Percentiles rank a stretch among this genome's conserved stretches.
Evolutionary conservation across 2,888 invertebrate genomes (phyloP).

Genomic region (Sarcophaga caerulescens): DNA sequence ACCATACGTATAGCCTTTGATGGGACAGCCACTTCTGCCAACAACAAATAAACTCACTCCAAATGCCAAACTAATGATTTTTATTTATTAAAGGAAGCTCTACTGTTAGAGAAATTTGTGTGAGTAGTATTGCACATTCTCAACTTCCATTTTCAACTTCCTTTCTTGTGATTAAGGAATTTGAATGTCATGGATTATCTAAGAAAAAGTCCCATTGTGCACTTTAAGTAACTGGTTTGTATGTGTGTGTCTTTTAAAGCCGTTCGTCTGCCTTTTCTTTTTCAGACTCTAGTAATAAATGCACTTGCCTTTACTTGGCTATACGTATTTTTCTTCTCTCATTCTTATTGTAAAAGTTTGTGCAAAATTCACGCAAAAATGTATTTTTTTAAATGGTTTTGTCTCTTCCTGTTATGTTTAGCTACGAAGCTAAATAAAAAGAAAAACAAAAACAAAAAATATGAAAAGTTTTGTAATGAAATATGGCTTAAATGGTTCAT

Average conservation of each 20-base stretch:
- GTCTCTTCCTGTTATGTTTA: slow-evolving; percentile 29
- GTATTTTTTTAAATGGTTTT: slow-evolving; percentile 16
- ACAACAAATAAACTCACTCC: too few species aligned
- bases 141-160: too few species aligned
- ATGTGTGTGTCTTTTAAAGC: slow-evolving; percentile 8
- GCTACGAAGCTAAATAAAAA: neutral
- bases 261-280: neutral
- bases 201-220: slow-evolving; percentile 19
- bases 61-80: too few species aligned
- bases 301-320: slow-evolving; percentile 37
- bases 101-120: too few species aligned
- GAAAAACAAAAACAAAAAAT: neutral
- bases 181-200: neutral
- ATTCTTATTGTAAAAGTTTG: slow-evolving; percentile 28
- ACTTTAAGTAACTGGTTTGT: slow-evolving; percentile 22
- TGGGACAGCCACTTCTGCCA: too few species aligned
- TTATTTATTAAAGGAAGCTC: too few species aligned
- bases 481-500: slow-evolving; percentile 55
- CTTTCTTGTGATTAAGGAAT: too few species aligned
- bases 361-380: slow-evolving; percentile 46
- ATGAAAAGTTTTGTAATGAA: slow-evolving; percentile 55
- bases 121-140: too few species aligned
- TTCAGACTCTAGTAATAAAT: slow-evolving; percentile 46
- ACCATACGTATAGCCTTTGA: too few species aligned
- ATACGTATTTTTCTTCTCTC: slow-evolving; percentile 5